Conservation (phyloP, 1,140 invertebrate genomes). For the Hestina assimilis region DNA sequence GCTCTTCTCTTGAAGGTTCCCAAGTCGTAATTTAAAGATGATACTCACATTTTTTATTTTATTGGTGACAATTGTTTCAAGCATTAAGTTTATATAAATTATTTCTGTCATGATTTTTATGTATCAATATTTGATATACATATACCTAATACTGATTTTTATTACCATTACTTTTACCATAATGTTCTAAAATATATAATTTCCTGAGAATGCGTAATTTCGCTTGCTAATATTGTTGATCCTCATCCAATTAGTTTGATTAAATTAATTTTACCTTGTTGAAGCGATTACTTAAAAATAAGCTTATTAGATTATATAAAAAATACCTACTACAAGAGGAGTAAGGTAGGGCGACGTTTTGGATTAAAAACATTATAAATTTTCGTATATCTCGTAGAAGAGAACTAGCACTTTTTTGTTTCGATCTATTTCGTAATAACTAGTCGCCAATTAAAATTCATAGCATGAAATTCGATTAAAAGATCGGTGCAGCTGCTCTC, state of each 20-base stretch:
- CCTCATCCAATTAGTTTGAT: constrained; percentile 11
- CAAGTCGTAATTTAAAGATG: too few relatives aligned
- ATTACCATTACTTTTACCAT: neutral
- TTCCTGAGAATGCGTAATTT: constrained; percentile 9
- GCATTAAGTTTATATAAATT: too few relatives aligned
- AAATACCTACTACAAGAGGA: neutral
- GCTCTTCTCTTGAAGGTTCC: too few relatives aligned
- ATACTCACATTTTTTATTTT: too few relatives aligned
- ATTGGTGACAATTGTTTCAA: too few relatives aligned
- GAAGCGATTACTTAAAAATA: constrained; percentile 12
- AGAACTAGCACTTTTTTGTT: neutral
- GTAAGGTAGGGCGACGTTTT: too few relatives aligned
- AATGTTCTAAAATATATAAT: neutral
- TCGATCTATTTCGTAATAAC: neutral
- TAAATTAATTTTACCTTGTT: constrained; percentile 20
- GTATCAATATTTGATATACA: too few relatives aligned
- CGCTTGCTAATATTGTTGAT: constrained; percentile 6
- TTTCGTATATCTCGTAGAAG: too few relatives aligned
- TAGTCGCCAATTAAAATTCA: neutral
- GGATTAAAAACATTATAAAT: too few relatives aligned
- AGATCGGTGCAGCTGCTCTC: neutral
- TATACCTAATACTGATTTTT: too few relatives aligned
- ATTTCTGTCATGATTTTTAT: too few relatives aligned
- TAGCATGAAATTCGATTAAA: neutral
- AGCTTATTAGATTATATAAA: constrained; percentile 7